Percentiles rank a stretch among this genome's conserved stretches.
Evolutionary conservation across 2,113 vertebrate species (phyloP).

Genomic region (Aix galericulata): DNA sequence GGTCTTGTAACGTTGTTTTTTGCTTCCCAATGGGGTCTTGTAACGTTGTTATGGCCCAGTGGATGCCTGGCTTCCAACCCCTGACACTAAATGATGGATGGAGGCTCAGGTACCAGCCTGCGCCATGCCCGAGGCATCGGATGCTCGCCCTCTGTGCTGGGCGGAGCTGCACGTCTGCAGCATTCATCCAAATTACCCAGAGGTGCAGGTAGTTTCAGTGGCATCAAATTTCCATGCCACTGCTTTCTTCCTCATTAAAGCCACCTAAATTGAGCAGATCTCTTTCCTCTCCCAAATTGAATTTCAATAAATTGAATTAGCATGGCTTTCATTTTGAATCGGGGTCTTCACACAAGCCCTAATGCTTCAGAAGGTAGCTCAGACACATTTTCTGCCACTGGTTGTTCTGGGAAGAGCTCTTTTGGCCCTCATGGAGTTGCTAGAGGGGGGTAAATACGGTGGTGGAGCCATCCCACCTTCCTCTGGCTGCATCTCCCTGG

Average conservation of each 20-base stretch:
- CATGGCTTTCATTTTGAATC: background rate
- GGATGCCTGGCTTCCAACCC: background rate
- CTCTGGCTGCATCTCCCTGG: background rate
- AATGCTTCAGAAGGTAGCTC: background rate
- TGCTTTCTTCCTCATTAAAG: slow-evolving; percentile 5
- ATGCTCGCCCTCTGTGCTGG: background rate
- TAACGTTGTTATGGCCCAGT: fast-evolving
- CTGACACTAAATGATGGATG: background rate
- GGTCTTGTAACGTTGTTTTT: background rate
- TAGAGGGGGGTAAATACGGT: fast-evolving
- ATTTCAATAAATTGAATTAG: background rate
- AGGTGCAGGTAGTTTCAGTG: background rate
- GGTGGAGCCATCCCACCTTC: background rate
- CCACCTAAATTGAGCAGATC: background rate
- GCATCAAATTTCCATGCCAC: background rate
- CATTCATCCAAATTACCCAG: background rate
- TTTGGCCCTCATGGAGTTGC: background rate
- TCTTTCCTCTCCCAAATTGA: background rate
- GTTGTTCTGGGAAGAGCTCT: background rate
- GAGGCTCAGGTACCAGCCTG: background rate
- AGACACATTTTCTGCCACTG: background rate
- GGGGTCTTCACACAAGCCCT: background rate
- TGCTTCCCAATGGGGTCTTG: background rate
- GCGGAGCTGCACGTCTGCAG: background rate
- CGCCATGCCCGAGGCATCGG: fast-evolving